Evolutionary conservation across 2,113 vertebrate species (phyloP).

Genomic region (Mus spicilegus): DNA sequence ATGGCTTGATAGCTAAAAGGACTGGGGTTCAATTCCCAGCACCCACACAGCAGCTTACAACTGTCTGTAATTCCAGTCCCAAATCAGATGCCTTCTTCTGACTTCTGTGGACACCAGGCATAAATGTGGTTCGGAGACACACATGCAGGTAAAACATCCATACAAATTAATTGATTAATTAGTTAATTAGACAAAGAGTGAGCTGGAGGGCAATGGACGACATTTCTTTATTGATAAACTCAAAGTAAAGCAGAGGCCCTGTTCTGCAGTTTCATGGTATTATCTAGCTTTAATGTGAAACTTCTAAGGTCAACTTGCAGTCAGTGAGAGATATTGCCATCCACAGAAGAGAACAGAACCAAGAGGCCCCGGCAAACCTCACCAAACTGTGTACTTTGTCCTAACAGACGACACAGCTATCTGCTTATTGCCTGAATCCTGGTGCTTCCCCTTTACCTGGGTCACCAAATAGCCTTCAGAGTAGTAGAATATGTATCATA

Average conservation of each 20-base stretch:
- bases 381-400: background rate
- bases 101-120: background rate
- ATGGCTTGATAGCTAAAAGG: background rate
- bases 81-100: background rate
- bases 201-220: background rate
- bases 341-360: background rate
- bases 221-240: background rate
- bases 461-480: background rate
- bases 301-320: background rate
- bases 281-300: background rate
- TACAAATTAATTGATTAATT: background rate
- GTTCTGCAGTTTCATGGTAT: background rate
- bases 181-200: background rate
- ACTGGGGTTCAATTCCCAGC: background rate
- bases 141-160: background rate
- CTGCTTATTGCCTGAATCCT: background rate
- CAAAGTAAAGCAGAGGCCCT: background rate
- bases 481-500: background rate
- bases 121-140: background rate
- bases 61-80: background rate
- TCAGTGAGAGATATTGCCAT: accelerated
- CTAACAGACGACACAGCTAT: background rate
- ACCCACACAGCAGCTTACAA: background rate
- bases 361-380: background rate
- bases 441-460: background rate